Evolutionary conservation across 2,888 invertebrate species (phyloP), one percentile per base, ranked within the genome.

Genomic region (Drosophila hawaiiensis): DNA sequence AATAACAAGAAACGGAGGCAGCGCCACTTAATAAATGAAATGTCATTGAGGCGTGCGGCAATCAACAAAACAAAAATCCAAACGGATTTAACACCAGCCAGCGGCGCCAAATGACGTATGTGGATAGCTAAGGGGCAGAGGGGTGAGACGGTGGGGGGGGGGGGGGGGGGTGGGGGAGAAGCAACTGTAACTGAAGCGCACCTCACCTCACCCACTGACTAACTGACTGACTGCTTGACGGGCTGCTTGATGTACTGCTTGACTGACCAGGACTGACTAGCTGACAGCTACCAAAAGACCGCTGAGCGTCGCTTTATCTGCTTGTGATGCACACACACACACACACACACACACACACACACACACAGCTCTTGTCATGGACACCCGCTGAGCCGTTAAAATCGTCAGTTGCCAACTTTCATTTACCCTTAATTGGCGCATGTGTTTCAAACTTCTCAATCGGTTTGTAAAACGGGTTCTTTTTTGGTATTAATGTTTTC

Each of bases 1-100:
- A 56, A 54, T 29, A 75, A 58, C 69, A 80, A 65, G 66, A 39
- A 61, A 28, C 54, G 56, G 60, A 58, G n/a, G 55, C 61, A 31
- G 67, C 60, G 76, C 66, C 90, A 91, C 83, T 91, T 88, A 90
- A 88, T 88, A 88, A 88, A 88, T 88, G 91, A 84, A 88, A 90
- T 88, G 91, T 91, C 87, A 88, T 91, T 76, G 89, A 88, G 89
- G 87, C 86, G 76, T 88, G 89, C 70, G 90, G 83, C 90, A 89
- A 87, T 88, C 90, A 91, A 71, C 72, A 77, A 82, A 84, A 88
- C 79, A 73, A 84, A 89, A 89, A 84, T 69, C 80, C 77, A 84
- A 87, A 70, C 74, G 68, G 81, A 80, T 77, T 89, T 85, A 87
- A 88, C 88, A 84, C 82, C 80, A 62, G 62, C 80, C 56, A 62